Percentiles rank a stretch among this genome's conserved stretches.
Evolutionary conservation across 2,888 invertebrate species (phyloP).

Genomic region (Platycheirus albimanus): DNA sequence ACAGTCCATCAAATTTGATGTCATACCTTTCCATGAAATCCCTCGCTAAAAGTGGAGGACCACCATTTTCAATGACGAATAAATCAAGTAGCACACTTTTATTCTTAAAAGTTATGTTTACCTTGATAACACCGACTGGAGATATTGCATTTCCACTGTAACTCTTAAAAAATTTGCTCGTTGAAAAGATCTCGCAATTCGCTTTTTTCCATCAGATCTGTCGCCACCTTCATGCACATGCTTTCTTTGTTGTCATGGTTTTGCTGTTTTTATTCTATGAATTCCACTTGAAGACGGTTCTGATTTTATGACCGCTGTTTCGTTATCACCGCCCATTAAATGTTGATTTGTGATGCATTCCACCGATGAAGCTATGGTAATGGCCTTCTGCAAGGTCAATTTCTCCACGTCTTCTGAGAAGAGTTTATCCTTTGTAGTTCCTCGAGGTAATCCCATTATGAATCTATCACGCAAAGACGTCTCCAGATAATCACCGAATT

Average conservation of each 20-base stretch:
- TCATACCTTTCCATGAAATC: conserved; percentile 9
- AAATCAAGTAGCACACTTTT: conserved; percentile 10
- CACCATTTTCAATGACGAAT: conserved; percentile 8
- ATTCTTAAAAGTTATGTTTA: neutral
- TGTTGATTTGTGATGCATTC: neutral
- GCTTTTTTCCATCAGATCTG: neutral
- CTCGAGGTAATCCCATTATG: neutral
- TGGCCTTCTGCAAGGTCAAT: conserved; percentile 16
- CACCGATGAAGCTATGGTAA: conserved; percentile 4
- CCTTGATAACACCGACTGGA: neutral
- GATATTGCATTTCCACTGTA: conserved; percentile 15
- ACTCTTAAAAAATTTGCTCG: conserved; percentile 5
- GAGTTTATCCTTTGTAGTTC: neutral
- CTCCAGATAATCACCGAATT: conserved; percentile 7
- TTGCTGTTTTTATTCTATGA: neutral
- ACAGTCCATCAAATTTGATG: neutral
- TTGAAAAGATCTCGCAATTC: neutral
- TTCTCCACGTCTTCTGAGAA: conserved; percentile 2
- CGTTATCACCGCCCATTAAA: neutral
- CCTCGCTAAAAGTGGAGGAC: conserved; percentile 8
- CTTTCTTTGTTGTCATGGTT: neutral
- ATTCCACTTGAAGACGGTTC: conserved; percentile 4
- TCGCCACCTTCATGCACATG: neutral
- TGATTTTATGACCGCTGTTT: neutral
- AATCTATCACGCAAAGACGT: conserved; percentile 4